A percentile compares a stretch with the other conserved stretches of the same genome.
These are phyloP conservation scores for Cantharis flavilabris DNA, from an alignment of 2,888 invertebrate species.

Conservation along the genomic window DNA sequence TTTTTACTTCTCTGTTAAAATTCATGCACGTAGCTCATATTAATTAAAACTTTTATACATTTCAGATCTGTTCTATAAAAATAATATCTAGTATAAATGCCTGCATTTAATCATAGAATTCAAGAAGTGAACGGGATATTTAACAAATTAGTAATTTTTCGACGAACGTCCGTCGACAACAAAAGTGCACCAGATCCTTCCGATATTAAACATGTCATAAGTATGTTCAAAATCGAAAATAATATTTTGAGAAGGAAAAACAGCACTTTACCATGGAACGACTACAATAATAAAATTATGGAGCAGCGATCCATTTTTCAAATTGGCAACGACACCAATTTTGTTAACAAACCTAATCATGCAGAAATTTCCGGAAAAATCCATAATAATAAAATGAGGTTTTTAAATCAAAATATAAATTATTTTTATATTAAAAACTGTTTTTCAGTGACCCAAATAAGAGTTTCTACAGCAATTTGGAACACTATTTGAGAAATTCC, in stretches of 20 bases:
- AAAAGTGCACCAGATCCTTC: not conserved
- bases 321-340: not conserved
- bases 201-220: not conserved
- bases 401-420: not conserved
- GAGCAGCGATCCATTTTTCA: not conserved
- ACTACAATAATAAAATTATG: not conserved
- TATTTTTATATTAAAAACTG: not conserved
- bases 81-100: not conserved
- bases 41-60: not conserved
- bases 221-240: not conserved
- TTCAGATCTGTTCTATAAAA: not conserved
- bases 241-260: not conserved
- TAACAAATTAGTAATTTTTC: not conserved
- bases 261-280: not conserved
- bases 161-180: not conserved
- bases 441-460: not conserved
- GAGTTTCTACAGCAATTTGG: not conserved
- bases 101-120: not conserved
- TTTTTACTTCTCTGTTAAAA: not conserved
- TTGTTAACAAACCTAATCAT: not conserved
- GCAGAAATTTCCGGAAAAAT: not conserved
- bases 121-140: not conserved
- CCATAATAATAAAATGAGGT: not conserved
- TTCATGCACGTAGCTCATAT: not conserved
- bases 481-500: slow-evolving; percentile 6